Evolutionary conservation across 2,888 invertebrate genomes (phyloP).

Genomic region (Mesochorus sp.): DNA sequence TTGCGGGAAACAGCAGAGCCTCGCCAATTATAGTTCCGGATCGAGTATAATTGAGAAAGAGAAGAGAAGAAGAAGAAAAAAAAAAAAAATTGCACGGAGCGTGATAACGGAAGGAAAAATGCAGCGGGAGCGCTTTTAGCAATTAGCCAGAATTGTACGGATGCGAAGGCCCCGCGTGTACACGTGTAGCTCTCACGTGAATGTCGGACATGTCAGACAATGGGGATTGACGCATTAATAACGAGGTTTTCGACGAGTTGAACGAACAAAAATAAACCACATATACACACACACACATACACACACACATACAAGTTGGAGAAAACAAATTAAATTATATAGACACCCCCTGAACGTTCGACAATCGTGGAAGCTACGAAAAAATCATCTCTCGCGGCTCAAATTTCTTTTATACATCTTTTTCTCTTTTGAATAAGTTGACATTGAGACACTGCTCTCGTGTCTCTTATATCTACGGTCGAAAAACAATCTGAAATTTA

Average conservation of each 20-base stretch:
- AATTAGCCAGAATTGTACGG: constrained; percentile 44
- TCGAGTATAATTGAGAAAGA: constrained; percentile 18
- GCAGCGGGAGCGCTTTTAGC: not conserved
- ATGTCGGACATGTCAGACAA: too few relatives aligned
- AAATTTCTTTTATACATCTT: too few relatives aligned
- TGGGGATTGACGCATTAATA: constrained; percentile 71
- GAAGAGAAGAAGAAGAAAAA: not conserved
- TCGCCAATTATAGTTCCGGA: constrained; percentile 16
- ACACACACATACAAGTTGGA: too few relatives aligned
- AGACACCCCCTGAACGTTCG: too few relatives aligned
- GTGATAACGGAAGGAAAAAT: not conserved
- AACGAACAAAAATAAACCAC: not conserved
- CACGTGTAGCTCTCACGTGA: not conserved
- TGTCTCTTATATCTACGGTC: too few relatives aligned
- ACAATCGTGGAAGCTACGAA: too few relatives aligned
- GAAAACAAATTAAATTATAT: too few relatives aligned
- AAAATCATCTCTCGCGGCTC: too few relatives aligned
- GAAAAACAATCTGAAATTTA: too few relatives aligned
- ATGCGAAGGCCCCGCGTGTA: not conserved
- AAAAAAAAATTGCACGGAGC: not conserved
- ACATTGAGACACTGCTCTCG: too few relatives aligned
- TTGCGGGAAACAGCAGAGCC: not conserved
- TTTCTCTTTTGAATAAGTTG: too few relatives aligned
- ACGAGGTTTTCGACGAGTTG: constrained; percentile 67
- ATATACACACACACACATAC: too few relatives aligned